Percentiles rank a stretch among this genome's conserved stretches.
Evolutionary conservation across 1,140 invertebrate genomes (phyloP).

Genomic region (Sycobia sp.): DNA sequence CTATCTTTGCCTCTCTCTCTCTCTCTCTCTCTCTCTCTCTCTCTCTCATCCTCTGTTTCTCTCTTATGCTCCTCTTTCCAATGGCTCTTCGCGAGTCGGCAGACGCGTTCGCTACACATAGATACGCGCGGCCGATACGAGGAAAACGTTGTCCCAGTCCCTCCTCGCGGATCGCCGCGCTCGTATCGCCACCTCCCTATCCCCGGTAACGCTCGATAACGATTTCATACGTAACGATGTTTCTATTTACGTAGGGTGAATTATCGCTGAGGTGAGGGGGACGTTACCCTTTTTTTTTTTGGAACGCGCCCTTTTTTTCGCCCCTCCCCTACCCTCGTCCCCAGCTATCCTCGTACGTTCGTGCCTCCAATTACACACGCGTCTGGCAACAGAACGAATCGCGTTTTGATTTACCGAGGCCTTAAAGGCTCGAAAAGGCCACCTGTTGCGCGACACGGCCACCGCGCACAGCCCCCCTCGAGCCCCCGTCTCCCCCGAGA

Average conservation of each 20-base stretch:
- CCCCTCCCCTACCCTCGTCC: too few species aligned
- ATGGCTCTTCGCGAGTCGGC: too few species aligned
- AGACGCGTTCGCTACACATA: too few species aligned
- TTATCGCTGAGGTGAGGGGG: too few species aligned
- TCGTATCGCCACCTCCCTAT: too few species aligned
- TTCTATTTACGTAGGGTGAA: slow-evolving; percentile 30
- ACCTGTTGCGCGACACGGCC: slow-evolving; percentile 21
- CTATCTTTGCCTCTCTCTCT: not conserved
- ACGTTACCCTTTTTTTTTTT: slow-evolving; percentile 15
- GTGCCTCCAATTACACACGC: slow-evolving; percentile 23
- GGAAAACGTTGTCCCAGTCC: not conserved
- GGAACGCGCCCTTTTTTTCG: too few species aligned
- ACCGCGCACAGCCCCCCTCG: too few species aligned
- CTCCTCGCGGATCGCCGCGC: too few species aligned
- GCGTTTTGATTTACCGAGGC: slow-evolving; percentile 30
- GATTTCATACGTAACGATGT: slow-evolving; percentile 27
- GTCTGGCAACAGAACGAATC: slow-evolving; percentile 27
- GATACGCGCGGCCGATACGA: not conserved
- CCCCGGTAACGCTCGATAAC: slow-evolving; percentile 14
- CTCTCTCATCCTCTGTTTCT: slow-evolving; percentile 31
- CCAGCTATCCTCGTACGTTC: too few species aligned
- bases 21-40: not conserved
- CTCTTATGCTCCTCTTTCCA: slow-evolving; percentile 17
- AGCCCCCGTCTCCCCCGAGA: not conserved
- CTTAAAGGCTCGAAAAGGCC: slow-evolving; percentile 31